Evolutionary conservation across 2,888 invertebrate species (phyloP), one percentile per base, ranked within the genome.

Genomic region (Sepiola atlantica): DNA sequence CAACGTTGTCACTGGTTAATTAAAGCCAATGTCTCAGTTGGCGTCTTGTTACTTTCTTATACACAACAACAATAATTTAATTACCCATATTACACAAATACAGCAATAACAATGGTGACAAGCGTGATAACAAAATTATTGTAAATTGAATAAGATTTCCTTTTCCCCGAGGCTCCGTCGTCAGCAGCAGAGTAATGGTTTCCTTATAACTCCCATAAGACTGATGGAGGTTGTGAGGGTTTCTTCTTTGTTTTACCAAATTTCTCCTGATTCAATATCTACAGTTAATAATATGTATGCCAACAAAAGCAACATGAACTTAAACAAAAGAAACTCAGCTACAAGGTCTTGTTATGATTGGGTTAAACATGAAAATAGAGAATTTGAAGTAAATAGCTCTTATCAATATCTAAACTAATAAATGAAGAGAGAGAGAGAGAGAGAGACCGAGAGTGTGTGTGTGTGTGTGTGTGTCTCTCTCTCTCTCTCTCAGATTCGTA

Each of bases 81-180:
- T 77, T 77, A 77, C n/a, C n/a, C 77, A 77, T 77, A 77, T 77
- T 77, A 77, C 77, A 32, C n/a, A 77, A 77, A 77, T 77, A 77
- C 77, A 77, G 77, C 77, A 77, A 77, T 77, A 77, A 77, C 77
- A 77, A 77, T 77, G 77, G 77, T 77, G n/a, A 77, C 32, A 77
- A 77, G 77, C 77, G 32, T 77, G 77, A n/a, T 77, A 32, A 77
- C 32, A 77, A 77, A 77, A 77, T 77, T 77, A 77, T 77, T 77
- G 77, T 77, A 77, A 77, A 77, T 77, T 77, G 77, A 77, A 77
- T 77, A 77, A 77, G n/a, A 77, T 77, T 77, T 77, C 77, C 77
- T 77, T 16, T 8, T 16, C n/a, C n/a, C 32, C n/a, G n/a, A 77
- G 77, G 77, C 77, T 77, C n/a, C 77, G 16, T n/a, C 21, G n/a